Base-by-base conservation (phyloP, 2,797 vertebrate genomes). In the Remorina albescens region DNA sequence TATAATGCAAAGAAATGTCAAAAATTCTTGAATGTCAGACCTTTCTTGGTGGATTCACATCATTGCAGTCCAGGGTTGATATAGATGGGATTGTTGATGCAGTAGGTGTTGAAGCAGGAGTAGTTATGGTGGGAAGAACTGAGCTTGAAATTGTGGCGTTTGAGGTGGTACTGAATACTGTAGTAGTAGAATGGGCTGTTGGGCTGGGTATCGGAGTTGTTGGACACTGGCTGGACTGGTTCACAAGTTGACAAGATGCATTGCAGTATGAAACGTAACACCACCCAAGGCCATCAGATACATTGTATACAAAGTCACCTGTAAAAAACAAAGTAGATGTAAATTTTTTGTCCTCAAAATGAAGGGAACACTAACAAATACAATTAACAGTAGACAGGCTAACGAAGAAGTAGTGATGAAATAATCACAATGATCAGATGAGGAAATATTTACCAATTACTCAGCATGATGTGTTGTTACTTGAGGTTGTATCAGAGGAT, bases 281-380 rank as follows among this genome's bases (percentile, higher is more conserved):
- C 89, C 95, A 95, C 0, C 94, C 96, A 0, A 85, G 84, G 0
- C 83, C 87, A 87, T 98, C 96, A 1, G 77, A 75, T 18, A 46
- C 73, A 36, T 91, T 91, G 32, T 97, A 97, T 59, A 97, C 83
- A 0, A 91, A 0, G 0, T 93, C 84, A 3, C 95, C 96, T 97
- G 79, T 76, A 19, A 47, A 73, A 54, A 69, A 37, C 6, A 83
- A 15, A 61, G 7, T 51, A 4, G 10, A 70, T 8, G 61, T 8
- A 9, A 30, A 53, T 10, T 13, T 46, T 78, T 41, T 50, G 3
- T 13, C 4, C 3, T 54, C 9, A 7, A 69, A 58, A 50, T 34
- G 1, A 16, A 60, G 32, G 1, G 19, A 21, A 50, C 28, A 13
- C 7, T 9, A 53, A 51, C 2, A 41, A 30, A 8, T 25, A 0